A percentile compares a stretch with the other conserved stretches of the same genome.
Evolutionary conservation across 2,113 vertebrate genomes (phyloP).

Genomic region (Psophia crepitans): DNA sequence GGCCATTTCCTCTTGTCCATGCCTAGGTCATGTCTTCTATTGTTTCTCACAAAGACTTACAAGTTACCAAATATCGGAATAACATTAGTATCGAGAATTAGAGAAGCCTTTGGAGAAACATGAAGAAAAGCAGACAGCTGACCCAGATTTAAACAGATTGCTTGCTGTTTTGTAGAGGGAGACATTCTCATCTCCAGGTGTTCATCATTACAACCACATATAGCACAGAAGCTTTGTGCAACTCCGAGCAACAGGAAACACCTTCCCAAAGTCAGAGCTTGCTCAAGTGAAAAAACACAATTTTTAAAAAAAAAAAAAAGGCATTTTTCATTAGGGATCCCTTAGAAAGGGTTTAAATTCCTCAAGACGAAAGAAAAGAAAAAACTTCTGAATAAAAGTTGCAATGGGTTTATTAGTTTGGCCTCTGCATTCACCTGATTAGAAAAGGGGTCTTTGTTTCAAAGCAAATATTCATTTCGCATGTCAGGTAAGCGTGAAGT

Average conservation of each 20-base stretch:
- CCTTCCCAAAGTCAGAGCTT: not conserved
- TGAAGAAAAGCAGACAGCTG: not conserved
- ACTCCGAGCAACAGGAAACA: not conserved
- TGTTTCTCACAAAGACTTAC: not conserved
- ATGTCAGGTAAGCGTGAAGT: not conserved
- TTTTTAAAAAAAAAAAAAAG: no score
- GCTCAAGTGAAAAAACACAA: not conserved
- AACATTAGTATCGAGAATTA: not conserved
- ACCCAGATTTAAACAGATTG: not conserved
- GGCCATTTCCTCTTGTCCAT: no score
- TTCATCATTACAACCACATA: not conserved
- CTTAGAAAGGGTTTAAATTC: not conserved
- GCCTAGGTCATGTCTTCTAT: not conserved
- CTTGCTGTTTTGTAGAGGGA: not conserved
- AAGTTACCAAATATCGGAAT: not conserved
- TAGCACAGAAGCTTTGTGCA: not conserved
- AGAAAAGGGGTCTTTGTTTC: not conserved
- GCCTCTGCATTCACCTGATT: not conserved
- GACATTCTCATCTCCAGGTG: not conserved
- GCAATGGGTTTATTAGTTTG: not conserved
- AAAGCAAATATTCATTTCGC: not conserved
- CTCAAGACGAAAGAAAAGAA: not conserved
- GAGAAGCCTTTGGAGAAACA: not conserved
- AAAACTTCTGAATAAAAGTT: not conserved
- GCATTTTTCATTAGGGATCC: not conserved